Evolutionary conservation across 1,140 invertebrate species (phyloP), one percentile per base, ranked within the genome.

Genomic region (Eueides isabella): DNA sequence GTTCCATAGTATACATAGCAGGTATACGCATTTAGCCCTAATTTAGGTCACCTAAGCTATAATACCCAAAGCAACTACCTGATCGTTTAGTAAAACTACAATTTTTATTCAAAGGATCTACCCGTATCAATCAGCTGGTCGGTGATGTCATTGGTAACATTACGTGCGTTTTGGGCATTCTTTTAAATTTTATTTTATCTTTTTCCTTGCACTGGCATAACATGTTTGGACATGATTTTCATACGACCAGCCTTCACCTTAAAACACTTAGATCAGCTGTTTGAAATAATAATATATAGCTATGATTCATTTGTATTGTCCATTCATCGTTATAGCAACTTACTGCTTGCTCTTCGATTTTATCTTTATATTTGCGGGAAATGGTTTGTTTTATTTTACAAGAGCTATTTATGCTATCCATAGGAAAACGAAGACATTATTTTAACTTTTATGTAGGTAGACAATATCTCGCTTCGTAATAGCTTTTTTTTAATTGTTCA

Each of bases 231-330:
- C 86, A 75, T 82, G 86, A 71, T 67, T 72, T 79, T 71, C 73
- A 61, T 73, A 83, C 81, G 83, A 84, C 81, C 85, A 86, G 73
- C 82, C 79, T 87, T 85, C 81, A 86, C 83, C 80, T 83, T 73
- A 67, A 71, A 72, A 67, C 70, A 68, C 75, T 48, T 61, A 75
- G 75, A 87, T 88, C 87, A 89, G 84, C 85, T 88, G 82, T 82
- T 75, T 80, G 76, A 74, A 78, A 80, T 86, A 85, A 84, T 80
- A 82, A 82, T 85, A 82, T 85, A 81, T 75, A 82, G 80, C 82
- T 67, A 66, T 88, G 86, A 91, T 88, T 86, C 82, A 91, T 89
- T 84, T 86, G 83, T 82, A 80, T 84, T 86, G 83, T 82, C 82
- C 1, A 16, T 1, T 44, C 41, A 9, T n/a, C 1, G 41, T 14